These are phyloP conservation scores for Ispidina lecontei DNA, from an alignment of 2,797 vertebrate genomes.

Conservation along the genomic window DNA sequence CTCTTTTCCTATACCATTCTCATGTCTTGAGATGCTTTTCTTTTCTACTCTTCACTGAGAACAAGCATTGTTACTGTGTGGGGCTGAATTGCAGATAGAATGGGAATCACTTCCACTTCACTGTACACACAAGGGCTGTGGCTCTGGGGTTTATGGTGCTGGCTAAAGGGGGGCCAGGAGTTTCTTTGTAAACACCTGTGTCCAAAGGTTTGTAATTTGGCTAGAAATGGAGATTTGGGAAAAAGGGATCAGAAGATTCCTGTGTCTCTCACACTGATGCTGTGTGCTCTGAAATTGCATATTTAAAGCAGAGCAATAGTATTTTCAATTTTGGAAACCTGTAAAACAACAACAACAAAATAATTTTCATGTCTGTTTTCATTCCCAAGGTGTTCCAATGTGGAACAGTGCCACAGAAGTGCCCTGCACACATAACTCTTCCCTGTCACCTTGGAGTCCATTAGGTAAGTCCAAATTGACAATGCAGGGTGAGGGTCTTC, in stretches of 20 bases:
- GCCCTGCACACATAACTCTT: not conserved
- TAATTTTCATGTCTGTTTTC: not conserved
- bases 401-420: not conserved
- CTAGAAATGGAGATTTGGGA: not conserved
- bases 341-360: not conserved
- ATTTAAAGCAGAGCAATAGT: not conserved
- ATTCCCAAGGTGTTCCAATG: not conserved
- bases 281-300: not conserved
- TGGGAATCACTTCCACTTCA: not conserved
- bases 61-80: not conserved
- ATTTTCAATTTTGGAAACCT: not conserved
- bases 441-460: not conserved
- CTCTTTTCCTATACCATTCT: not conserved
- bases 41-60: not conserved
- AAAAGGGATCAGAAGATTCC: not conserved
- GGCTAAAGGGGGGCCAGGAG: not conserved
- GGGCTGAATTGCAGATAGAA: not conserved
- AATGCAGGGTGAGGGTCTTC: not conserved
- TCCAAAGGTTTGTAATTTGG: not conserved
- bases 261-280: not conserved
- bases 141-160: not conserved
- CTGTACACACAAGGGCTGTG: not conserved
- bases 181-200: not conserved
- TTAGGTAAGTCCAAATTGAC: not conserved
- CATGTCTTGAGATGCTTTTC: not conserved